These are phyloP conservation scores for Gortyna flavago DNA, from an alignment of 2,888 invertebrate species.

Conservation along the genomic window DNA sequence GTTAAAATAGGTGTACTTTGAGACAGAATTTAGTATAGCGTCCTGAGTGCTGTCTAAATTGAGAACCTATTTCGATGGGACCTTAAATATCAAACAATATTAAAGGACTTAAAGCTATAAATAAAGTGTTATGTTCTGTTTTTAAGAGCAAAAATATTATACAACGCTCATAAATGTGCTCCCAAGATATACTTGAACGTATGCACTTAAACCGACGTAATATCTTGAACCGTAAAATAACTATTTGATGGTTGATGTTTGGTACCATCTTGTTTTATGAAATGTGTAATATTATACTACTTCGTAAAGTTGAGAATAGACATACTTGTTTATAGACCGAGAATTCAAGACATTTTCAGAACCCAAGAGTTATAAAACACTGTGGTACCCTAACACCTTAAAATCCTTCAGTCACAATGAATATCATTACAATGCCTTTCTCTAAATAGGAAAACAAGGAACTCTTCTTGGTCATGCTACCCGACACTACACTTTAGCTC, in stretches of 20 bases:
- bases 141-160: constrained; percentile 51
- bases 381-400: no score
- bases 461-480: not conserved
- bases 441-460: not conserved
- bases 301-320: constrained; percentile 8
- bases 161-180: constrained; percentile 56
- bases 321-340: not conserved
- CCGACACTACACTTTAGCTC: constrained; percentile 11
- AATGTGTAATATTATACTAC: constrained; percentile 42
- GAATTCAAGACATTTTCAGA: not conserved
- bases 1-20: not conserved
- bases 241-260: constrained; percentile 52
- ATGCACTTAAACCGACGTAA: constrained; percentile 39
- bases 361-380: not conserved
- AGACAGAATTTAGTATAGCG: not conserved
- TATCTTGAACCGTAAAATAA: constrained; percentile 56
- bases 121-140: constrained; percentile 42
- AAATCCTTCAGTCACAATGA: not conserved
- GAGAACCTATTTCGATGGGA: not conserved
- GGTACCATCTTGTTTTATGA: constrained; percentile 49
- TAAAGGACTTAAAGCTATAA: constrained; percentile 25
- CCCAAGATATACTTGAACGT: constrained; percentile 41
- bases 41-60: not conserved
- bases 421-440: not conserved
- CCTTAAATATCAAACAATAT: constrained; percentile 13